Evolutionary conservation across 2,888 invertebrate genomes (phyloP), one percentile per base, ranked within the genome.

Genomic region (Leptopilina syphax): DNA sequence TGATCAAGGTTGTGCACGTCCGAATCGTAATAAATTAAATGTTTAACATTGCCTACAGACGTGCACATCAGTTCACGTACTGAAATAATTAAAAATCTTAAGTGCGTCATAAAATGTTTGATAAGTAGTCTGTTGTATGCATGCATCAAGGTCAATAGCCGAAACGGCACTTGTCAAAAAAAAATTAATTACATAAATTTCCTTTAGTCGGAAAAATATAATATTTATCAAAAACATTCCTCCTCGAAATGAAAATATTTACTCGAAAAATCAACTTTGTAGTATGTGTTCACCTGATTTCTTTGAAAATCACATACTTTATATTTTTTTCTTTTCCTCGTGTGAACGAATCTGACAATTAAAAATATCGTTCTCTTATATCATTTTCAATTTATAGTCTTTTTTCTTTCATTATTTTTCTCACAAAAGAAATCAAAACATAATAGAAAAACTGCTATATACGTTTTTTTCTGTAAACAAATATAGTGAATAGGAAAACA

Each of bases 1-100:
- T 34, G 41, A 73, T 73, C 57, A 73, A 73, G 57, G 70, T 12
- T 70, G 8, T 27, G 54, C 70, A 70, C 70, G 73, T 73, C 54
- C 73, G 41, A n/a, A 41, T 73, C 3, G 57, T 73, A 73, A 57
- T 73, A 57, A 73, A 73, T 57, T 73, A 73, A 27, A 54, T 24
- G 50, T 12, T 50, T 68, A 47, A 68, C 68, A 68, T 68, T 73
- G 54, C 13, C 34, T 73, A 73, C 10, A 57, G 70, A 70, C 70
- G 34, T 73, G 70, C 70, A 73, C 57, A 57, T 73, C 54, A 27
- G n/a, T 57, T 60, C 57, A 73, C 34, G 73, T 10, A 73, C 57
- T 73, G 57, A 73, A 57, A 73, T 57, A 27, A 73, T 73, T 73
- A 60, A 41, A 34, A 34, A 57, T 60, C 57, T 13, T 73, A 13